Evolutionary conservation across 2,113 vertebrate genomes (phyloP).

Genomic region (Tylochromis polylepis): DNA sequence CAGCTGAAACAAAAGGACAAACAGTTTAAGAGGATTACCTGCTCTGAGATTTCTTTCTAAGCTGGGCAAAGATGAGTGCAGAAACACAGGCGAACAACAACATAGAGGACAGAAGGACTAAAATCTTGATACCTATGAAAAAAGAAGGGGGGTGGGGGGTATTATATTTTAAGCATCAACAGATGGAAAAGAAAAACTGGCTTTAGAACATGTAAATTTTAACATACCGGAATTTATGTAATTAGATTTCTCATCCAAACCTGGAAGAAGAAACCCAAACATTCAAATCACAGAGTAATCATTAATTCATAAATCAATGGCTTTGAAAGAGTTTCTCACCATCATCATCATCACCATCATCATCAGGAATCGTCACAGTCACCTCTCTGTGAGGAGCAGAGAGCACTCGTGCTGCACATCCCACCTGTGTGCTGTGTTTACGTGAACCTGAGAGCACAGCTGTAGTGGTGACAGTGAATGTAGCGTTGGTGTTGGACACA

Average conservation of each 20-base stretch:
- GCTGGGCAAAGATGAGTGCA: rapidly evolving
- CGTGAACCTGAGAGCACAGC: too few relatives aligned
- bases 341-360: not conserved
- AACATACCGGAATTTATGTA: not conserved
- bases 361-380: not conserved
- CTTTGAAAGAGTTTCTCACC: not conserved
- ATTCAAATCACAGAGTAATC: not conserved
- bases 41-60: not conserved
- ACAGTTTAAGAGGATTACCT: not conserved
- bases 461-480: too few relatives aligned
- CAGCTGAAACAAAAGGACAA: not conserved
- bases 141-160: too few relatives aligned
- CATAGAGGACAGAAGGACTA: rapidly evolving
- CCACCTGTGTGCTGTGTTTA: too few relatives aligned
- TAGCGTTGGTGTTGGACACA: too few relatives aligned
- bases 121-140: not conserved
- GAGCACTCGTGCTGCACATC: too few relatives aligned
- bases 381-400: not conserved
- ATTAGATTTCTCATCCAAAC: not conserved
- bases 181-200: rapidly evolving
- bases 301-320: not conserved
- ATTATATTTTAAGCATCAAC: not conserved
- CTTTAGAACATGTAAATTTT: not conserved
- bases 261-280: not conserved
- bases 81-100: not conserved